Evolutionary conservation across 2,113 vertebrate species (phyloP).

Genomic region (Alosa alosa): DNA sequence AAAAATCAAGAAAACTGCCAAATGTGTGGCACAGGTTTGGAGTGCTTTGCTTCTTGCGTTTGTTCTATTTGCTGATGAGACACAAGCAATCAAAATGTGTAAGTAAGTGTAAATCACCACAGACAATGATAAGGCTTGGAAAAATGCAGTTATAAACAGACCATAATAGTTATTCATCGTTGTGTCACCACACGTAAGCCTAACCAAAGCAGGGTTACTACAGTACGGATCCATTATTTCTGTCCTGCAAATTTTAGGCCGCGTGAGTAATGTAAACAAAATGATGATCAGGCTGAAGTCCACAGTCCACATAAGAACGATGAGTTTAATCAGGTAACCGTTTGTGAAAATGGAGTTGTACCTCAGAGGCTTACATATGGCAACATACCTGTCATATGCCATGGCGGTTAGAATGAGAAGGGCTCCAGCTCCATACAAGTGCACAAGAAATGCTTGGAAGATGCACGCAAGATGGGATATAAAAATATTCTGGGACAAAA

Average conservation of each 20-base stretch:
- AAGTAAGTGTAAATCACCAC: conserved; percentile 13
- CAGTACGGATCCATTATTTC: conserved; percentile 57
- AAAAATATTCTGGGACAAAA: neutral
- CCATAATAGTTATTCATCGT: conserved; percentile 65
- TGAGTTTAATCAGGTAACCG: neutral
- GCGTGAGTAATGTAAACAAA: neutral
- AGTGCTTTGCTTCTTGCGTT: conserved; percentile 13
- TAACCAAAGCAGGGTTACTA: conserved; percentile 62
- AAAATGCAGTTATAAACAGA: conserved; percentile 11
- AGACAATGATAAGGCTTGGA: neutral
- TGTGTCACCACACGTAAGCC: conserved; percentile 62
- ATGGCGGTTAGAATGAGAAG: conserved; percentile 4
- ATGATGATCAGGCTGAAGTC: neutral
- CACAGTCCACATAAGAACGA: neutral
- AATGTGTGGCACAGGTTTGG: conserved; percentile 26
- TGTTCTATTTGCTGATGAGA: neutral
- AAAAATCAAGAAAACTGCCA: conserved; percentile 6
- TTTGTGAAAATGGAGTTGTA: conserved; percentile 14
- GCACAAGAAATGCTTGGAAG: conserved; percentile 15
- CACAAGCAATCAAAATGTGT: neutral
- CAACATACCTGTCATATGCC: conserved; percentile 29
- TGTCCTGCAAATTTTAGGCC: conserved; percentile 51
- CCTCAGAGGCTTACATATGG: conserved; percentile 21
- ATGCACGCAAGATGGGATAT: conserved; percentile 6
- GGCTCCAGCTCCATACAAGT: conserved; percentile 8